Conservation (phyloP, 2,113 vertebrate genomes). For the Pygoscelis adeliae region DNA sequence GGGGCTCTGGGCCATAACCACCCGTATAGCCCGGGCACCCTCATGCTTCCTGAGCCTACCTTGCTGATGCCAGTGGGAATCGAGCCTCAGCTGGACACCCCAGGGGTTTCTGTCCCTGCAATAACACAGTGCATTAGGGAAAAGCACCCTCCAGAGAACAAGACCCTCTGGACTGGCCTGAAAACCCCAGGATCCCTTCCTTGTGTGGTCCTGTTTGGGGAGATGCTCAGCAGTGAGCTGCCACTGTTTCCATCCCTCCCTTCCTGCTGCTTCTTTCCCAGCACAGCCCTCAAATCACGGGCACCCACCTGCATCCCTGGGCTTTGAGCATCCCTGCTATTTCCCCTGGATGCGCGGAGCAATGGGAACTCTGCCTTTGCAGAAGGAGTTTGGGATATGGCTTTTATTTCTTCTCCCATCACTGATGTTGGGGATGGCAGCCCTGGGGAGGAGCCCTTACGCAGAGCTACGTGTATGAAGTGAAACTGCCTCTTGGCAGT, state of each 20-base stretch:
- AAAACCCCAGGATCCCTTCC: background rate
- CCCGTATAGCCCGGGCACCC: background rate
- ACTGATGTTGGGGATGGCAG: accelerated
- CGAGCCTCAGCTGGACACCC: background rate
- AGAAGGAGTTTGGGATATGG: background rate
- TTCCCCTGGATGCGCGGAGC: background rate
- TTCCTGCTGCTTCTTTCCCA: background rate
- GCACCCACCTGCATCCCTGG: accelerated
- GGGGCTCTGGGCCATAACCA: background rate
- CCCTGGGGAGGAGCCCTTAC: background rate
- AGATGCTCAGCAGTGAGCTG: background rate
- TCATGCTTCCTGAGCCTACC: background rate
- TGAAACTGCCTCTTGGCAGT: background rate
- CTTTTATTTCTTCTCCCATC: background rate
- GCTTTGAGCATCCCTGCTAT: background rate
- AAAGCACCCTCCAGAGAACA: background rate
- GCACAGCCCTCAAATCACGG: background rate
- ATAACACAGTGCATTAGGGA: accelerated
- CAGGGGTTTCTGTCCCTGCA: background rate
- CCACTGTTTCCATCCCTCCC: background rate
- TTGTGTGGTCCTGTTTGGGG: background rate
- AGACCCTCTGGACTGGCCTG: background rate
- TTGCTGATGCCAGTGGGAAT: background rate
- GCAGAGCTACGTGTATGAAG: background rate
- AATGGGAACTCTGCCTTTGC: background rate